phyloP scores from a whole-genome alignment of 1,140 invertebrate genomes.

The Ceratina australensis region DNA sequence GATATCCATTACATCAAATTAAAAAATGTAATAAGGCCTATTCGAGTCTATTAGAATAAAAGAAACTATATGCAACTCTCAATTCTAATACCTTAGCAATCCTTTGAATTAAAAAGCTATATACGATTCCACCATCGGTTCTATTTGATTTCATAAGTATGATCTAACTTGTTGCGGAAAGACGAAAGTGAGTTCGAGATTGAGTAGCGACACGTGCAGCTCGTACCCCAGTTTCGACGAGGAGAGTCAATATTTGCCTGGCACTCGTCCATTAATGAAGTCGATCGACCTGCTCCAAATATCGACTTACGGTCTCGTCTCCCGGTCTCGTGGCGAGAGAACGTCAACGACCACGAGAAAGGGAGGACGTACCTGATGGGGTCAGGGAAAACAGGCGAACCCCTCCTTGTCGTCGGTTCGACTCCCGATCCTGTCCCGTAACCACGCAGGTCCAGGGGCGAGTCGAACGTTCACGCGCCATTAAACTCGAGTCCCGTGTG shows the following conservation, averaged over 20 bases:
- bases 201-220: slow-evolving; percentile 32
- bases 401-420: slow-evolving; percentile 30
- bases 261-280: slow-evolving; percentile 74
- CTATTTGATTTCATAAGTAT: too few species aligned
- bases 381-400: neutral
- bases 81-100: too few species aligned
- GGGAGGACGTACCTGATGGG: neutral
- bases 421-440: slow-evolving; percentile 7
- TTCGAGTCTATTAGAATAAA: too few species aligned
- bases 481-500: slow-evolving; percentile 73
- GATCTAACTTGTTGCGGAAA: slow-evolving; percentile 6
- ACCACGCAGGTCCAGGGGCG: slow-evolving; percentile 39
- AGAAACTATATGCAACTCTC: too few species aligned
- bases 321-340: neutral
- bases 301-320: slow-evolving; percentile 48
- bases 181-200: neutral
- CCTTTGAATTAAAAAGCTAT: too few species aligned
- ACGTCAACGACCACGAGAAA: slow-evolving; percentile 2
- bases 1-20: too few species aligned
- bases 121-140: too few species aligned
- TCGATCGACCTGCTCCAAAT: slow-evolving; percentile 74
- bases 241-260: slow-evolving; percentile 76
- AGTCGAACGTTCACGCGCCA: slow-evolving; percentile 74
- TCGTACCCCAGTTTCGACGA: slow-evolving; percentile 70
- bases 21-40: too few species aligned